Percentiles rank a stretch among this genome's conserved stretches.
Evolutionary conservation across 2,797 vertebrate species (phyloP).

Genomic region (Acanthurus lineatus): DNA sequence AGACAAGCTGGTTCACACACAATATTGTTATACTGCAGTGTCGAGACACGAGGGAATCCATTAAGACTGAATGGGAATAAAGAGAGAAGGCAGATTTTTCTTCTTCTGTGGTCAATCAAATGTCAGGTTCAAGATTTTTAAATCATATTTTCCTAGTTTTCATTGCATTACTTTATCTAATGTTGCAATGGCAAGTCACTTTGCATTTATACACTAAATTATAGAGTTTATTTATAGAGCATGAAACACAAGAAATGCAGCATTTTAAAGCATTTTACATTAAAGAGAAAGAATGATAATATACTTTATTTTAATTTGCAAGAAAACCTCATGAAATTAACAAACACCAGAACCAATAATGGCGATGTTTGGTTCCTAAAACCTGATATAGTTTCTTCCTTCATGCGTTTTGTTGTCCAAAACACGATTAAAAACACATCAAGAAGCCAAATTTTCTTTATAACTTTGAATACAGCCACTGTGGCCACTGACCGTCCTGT

Average conservation of each 20-base stretch:
- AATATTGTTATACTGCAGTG: constrained; percentile 11
- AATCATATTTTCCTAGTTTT: background rate
- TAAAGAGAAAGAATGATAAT: background rate
- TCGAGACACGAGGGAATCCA: constrained; percentile 11
- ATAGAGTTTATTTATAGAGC: background rate
- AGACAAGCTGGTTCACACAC: constrained; percentile 12
- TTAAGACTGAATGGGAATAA: constrained; percentile 6
- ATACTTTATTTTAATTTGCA: too few relatives aligned
- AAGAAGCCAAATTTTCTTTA: background rate
- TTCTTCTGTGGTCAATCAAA: constrained; percentile 12
- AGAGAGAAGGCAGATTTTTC: constrained; percentile 12
- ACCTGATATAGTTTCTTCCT: background rate
- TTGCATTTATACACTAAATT: background rate
- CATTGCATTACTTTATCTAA: too few relatives aligned
- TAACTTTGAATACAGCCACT: background rate
- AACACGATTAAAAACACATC: background rate
- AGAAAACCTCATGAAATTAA: too few relatives aligned
- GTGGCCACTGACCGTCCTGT: too few relatives aligned
- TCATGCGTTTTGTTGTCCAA: background rate
- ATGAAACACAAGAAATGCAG: background rate
- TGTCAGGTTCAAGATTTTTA: background rate
- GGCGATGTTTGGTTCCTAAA: too few relatives aligned
- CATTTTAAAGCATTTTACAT: background rate
- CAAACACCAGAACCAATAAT: too few relatives aligned
- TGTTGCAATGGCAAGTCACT: background rate